Evolutionary conservation across 2,113 vertebrate species (phyloP).

Genomic region (Sapayoa aenigma): DNA sequence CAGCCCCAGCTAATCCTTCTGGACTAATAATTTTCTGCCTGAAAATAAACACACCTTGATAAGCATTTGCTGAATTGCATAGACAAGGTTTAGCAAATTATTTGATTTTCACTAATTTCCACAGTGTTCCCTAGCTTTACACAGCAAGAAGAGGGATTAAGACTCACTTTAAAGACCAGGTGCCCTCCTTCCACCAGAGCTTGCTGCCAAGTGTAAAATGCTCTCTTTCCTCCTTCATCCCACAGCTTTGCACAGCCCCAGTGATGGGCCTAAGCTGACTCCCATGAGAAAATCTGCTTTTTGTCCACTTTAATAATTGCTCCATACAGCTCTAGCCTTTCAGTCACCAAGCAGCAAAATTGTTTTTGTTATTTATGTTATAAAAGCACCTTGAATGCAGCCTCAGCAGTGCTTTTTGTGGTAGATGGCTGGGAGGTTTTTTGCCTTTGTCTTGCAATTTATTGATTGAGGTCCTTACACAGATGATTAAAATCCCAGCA

Average conservation of each 20-base stretch:
- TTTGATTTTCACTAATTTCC: not conserved
- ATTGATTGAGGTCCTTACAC: not conserved
- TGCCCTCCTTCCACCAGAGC: not conserved
- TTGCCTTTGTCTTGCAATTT: not conserved
- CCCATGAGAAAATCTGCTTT: not conserved
- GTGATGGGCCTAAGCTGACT: not conserved
- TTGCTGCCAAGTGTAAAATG: not conserved
- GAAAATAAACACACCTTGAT: not conserved
- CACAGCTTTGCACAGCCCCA: not conserved
- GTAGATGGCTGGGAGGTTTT: not conserved
- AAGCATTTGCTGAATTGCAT: not conserved
- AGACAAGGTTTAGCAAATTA: not conserved
- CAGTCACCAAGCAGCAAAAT: not conserved
- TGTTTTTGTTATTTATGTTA: conserved; percentile 26
- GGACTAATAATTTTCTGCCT: not conserved
- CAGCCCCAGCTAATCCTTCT: not conserved
- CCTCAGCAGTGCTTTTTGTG: not conserved
- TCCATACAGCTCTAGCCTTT: not conserved
- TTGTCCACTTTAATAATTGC: not conserved
- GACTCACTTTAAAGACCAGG: not conserved
- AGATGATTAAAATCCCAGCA: not conserved
- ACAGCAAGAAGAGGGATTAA: not conserved
- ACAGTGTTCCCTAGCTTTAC: not conserved
- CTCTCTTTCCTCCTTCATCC: not conserved
- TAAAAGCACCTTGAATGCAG: not conserved